Percentiles rank a stretch among this genome's conserved stretches.
These are phyloP conservation scores for Eulemur albifrons DNA, from an alignment of 2,797 vertebrate species.

Conservation along the genomic window DNA sequence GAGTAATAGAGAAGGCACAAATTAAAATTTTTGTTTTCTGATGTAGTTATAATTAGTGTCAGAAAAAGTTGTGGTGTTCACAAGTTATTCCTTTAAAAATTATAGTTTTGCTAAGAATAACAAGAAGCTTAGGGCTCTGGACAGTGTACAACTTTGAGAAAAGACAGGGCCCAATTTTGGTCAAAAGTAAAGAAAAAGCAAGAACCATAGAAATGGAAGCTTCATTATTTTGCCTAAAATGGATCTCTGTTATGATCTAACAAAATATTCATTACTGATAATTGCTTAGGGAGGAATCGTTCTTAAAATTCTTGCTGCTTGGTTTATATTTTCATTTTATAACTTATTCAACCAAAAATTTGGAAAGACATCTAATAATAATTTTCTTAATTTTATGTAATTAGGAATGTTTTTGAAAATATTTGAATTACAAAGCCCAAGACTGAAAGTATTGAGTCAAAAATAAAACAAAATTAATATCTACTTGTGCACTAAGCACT, in stretches of 20 bases:
- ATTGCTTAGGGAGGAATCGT: background rate
- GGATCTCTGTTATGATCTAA: background rate
- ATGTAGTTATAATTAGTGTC: background rate
- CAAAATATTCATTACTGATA: background rate
- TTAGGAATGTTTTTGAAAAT: background rate
- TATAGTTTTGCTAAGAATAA: background rate
- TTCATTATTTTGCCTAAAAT: background rate
- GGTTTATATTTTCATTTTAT: background rate
- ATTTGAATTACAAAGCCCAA: background rate
- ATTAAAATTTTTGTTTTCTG: background rate
- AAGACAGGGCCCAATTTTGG: background rate
- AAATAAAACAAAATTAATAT: background rate
- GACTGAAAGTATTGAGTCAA: background rate
- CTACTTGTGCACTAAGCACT: background rate
- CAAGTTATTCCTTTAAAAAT: background rate
- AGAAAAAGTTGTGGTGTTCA: background rate
- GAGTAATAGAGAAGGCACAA: background rate
- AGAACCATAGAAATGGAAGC: background rate
- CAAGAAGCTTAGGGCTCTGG: background rate
- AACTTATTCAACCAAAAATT: background rate
- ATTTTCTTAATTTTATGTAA: background rate
- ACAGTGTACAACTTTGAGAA: background rate
- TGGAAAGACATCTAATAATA: background rate
- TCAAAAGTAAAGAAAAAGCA: background rate
- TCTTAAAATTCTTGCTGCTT: background rate